phyloP scores from a whole-genome alignment of 2,113 vertebrate species.

The Salvelinus namaycush region DNA sequence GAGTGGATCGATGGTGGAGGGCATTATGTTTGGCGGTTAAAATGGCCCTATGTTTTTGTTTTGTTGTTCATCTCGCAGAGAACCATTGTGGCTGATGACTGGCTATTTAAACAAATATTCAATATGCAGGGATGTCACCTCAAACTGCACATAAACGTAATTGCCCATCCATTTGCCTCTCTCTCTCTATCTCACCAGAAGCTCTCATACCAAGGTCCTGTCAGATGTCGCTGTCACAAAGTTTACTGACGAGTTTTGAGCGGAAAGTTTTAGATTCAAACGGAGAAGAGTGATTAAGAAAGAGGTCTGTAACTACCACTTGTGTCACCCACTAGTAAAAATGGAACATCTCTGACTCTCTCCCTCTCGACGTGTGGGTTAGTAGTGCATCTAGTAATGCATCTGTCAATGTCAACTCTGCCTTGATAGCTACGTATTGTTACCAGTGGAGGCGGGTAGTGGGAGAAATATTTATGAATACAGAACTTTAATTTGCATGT shows the following conservation, averaged over 20 bases:
- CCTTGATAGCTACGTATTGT: too few species aligned
- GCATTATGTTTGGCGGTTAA: slow-evolving; percentile 67
- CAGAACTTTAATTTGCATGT: too few species aligned
- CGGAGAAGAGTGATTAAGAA: slow-evolving; percentile 42
- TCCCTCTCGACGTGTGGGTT: slow-evolving; percentile 51
- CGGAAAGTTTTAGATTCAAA: slow-evolving; percentile 63
- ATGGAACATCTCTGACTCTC: slow-evolving; percentile 47
- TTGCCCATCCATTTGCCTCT: slow-evolving; percentile 77
- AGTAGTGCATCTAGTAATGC: slow-evolving; percentile 17
- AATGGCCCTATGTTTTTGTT: slow-evolving; percentile 74
- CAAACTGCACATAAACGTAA: slow-evolving; percentile 78
- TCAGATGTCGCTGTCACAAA: slow-evolving; percentile 66
- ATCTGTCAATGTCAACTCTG: too few species aligned
- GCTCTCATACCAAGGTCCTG: slow-evolving; percentile 74
- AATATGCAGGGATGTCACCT: slow-evolving; percentile 80
- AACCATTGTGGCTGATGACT: slow-evolving; percentile 74
- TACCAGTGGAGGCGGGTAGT: too few species aligned
- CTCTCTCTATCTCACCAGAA: slow-evolving; percentile 49
- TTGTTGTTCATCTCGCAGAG: slow-evolving; percentile 71
- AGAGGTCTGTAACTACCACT: slow-evolving; percentile 58
- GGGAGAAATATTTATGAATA: too few species aligned
- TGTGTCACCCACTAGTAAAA: slow-evolving; percentile 50
- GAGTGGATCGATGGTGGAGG: slow-evolving; percentile 57
- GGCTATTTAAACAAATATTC: slow-evolving; percentile 80
- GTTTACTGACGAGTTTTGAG: slow-evolving; percentile 63